Conservation (phyloP, 1,140 invertebrate genomes). For the Drosophila trapezifrons region DNA sequence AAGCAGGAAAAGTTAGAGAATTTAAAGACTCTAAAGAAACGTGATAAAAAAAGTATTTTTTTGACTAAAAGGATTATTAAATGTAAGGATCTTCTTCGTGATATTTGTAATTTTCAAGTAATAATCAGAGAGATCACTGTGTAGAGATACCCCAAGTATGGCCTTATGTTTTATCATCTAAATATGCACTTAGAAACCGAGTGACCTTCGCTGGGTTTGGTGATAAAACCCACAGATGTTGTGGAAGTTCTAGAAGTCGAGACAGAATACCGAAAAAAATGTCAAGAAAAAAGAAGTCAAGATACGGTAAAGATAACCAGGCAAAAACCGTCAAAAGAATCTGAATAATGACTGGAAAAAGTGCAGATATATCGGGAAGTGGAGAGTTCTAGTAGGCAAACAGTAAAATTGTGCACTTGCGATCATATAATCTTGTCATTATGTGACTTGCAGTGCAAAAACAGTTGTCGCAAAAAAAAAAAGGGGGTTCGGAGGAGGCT, state of each 20-base stretch:
- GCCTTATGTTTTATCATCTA: constrained; percentile 19
- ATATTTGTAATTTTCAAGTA: not conserved
- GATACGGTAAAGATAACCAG: not conserved
- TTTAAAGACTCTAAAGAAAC: fast-evolving
- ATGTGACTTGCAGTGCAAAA: constrained; percentile 48
- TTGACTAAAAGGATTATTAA: no score
- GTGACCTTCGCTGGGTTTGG: constrained; percentile 18
- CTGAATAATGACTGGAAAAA: not conserved
- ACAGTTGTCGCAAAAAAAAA: constrained; percentile 2
- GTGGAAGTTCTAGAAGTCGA: constrained; percentile 6
- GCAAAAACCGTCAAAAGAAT: not conserved
- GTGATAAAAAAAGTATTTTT: not conserved
- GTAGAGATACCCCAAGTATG: not conserved
- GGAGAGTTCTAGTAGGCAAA: constrained; percentile 10
- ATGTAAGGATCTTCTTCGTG: no score
- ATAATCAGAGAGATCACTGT: not conserved
- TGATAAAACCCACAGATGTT: constrained; percentile 8
- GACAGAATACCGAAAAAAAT: constrained; percentile 7
- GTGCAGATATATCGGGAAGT: constrained; percentile 2
- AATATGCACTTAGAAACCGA: constrained; percentile 21
- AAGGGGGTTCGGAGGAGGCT: no score
- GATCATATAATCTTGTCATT: constrained; percentile 51
- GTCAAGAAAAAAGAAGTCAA: not conserved
- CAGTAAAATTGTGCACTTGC: constrained; percentile 25
- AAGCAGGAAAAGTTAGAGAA: not conserved